Percentiles rank a stretch among this genome's conserved stretches.
Conservation (phyloP, 1,140 invertebrate species). For the Drosophila arawakana region DNA sequence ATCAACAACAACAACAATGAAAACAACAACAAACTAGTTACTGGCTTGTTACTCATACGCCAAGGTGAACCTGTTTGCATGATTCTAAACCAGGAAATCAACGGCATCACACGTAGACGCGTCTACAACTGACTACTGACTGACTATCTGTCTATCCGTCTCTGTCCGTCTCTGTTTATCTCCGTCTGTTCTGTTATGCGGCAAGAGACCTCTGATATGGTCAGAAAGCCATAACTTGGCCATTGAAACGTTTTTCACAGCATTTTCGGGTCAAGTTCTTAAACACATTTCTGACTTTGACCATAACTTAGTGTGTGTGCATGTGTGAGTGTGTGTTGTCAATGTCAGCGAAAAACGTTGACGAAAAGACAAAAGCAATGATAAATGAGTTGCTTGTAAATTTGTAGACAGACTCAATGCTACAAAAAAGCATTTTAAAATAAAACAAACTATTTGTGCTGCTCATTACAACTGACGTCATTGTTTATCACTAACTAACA, state of each 20-base stretch:
- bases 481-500: background rate
- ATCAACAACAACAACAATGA: constrained; percentile 32
- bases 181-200: constrained; percentile 25
- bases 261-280: constrained; percentile 71
- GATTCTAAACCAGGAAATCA: constrained; percentile 82
- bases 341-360: constrained; percentile 31
- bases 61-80: constrained; percentile 81
- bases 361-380: constrained; percentile 31
- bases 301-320: constrained; percentile 11
- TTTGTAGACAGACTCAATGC: background rate
- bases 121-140: constrained; percentile 28
- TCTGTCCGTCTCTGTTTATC: constrained; percentile 9
- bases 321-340: constrained; percentile 1
- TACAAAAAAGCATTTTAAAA: no score
- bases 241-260: constrained; percentile 45
- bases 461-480: background rate
- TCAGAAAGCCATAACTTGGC: background rate
- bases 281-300: constrained; percentile 37
- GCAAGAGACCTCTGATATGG: constrained; percentile 18
- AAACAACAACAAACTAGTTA: constrained; percentile 33
- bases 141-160: constrained; percentile 4
- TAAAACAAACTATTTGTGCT: no score
- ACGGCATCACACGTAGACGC: constrained; percentile 61
- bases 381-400: constrained; percentile 42
- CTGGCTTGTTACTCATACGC: constrained; percentile 67